Conservation (phyloP, 2,797 vertebrate genomes). For the Chaenodraco wilsoni region DNA sequence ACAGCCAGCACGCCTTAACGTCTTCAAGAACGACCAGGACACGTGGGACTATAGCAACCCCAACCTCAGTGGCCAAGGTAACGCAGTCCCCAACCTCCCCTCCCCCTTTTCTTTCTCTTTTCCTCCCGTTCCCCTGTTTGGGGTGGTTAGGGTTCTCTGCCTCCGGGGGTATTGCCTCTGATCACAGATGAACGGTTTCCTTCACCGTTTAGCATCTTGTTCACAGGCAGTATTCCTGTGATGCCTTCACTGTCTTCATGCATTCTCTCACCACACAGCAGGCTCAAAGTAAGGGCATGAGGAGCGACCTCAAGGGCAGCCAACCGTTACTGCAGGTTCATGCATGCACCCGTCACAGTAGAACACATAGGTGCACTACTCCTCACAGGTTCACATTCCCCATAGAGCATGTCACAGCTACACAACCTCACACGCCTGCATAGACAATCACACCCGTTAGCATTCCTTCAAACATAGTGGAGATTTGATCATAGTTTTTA, state of each 20-base stretch:
- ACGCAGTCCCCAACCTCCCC: slow-evolving; percentile 48
- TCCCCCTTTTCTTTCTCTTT: slow-evolving; percentile 56
- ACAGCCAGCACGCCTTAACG: slow-evolving; percentile 95
- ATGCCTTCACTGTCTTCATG: slow-evolving; percentile 68
- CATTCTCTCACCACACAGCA: slow-evolving; percentile 73
- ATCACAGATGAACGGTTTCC: slow-evolving; percentile 38
- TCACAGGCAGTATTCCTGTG: slow-evolving; percentile 71
- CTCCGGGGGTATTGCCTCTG: slow-evolving; percentile 72
- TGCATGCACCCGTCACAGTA: slow-evolving; percentile 69
- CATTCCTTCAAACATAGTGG: slow-evolving; percentile 76
- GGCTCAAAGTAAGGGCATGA: slow-evolving; percentile 79
- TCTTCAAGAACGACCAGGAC: slow-evolving; percentile 98
- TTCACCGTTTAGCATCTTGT: slow-evolving; percentile 16
- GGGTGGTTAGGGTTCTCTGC: slow-evolving; percentile 65
- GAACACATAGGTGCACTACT: slow-evolving; percentile 35
- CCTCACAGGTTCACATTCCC: slow-evolving; percentile 66
- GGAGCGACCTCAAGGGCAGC: slow-evolving; percentile 77
- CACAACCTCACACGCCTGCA: slow-evolving; percentile 60
- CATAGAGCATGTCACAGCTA: slow-evolving; percentile 75
- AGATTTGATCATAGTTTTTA: slow-evolving; percentile 69
- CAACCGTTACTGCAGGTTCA: slow-evolving; percentile 45
- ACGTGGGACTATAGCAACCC: slow-evolving; percentile 98
- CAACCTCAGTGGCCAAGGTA: slow-evolving; percentile 95
- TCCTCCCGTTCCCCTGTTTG: slow-evolving; percentile 73
- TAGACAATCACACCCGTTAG: slow-evolving; percentile 28